These are phyloP conservation scores for Okamejei kenojei DNA, from an alignment of 2,797 vertebrate genomes.

Conservation along the genomic window DNA sequence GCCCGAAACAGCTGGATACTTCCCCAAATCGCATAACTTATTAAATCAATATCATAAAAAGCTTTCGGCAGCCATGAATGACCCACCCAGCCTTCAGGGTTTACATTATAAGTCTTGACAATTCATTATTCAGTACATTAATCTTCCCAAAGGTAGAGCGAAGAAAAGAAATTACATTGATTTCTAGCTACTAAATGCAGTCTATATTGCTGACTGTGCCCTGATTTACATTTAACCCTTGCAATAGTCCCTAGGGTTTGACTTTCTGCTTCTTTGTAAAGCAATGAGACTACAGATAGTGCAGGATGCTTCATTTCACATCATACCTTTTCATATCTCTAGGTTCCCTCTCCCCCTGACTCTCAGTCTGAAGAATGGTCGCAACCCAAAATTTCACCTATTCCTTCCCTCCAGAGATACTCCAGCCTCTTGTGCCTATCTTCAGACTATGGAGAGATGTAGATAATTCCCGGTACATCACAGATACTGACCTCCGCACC, in stretches of 20 bases:
- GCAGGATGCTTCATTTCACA: too few species aligned
- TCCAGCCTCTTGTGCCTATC: too few species aligned
- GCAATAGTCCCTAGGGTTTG: neutral
- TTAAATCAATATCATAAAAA: constrained; percentile 11
- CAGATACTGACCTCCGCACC: too few species aligned
- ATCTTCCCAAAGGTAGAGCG: neutral
- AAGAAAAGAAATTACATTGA: constrained; percentile 10
- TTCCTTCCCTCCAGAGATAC: too few species aligned
- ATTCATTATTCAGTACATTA: constrained; percentile 26
- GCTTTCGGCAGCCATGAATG: neutral
- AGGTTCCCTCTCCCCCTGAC: too few species aligned
- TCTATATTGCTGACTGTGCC: neutral
- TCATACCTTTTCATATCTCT: too few species aligned
- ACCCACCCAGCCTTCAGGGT: neutral
- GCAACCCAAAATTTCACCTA: too few species aligned
- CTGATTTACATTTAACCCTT: neutral
- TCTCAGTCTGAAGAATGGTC: too few species aligned
- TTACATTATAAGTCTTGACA: neutral
- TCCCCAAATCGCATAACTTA: neutral
- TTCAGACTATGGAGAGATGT: too few species aligned
- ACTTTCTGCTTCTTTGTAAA: neutral
- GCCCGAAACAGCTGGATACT: neutral
- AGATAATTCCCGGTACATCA: too few species aligned
- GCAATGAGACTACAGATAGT: neutral
- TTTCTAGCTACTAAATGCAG: neutral